Conservation (phyloP, 2,888 invertebrate species). For the Rambutsinella grinnellia region DNA sequence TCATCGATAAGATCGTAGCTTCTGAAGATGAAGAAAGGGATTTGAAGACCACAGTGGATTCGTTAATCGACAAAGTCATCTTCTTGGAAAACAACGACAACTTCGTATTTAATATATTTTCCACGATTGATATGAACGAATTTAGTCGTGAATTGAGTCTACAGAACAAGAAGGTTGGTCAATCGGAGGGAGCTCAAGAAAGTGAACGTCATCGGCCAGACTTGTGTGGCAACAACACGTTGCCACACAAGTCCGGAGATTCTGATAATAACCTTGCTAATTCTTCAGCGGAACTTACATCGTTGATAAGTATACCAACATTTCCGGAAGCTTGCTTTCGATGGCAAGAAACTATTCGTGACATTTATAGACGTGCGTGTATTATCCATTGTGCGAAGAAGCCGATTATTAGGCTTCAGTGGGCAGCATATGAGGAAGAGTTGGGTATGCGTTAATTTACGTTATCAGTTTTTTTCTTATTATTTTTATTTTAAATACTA, state of each 20-base stretch:
- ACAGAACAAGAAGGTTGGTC: conserved; percentile 25
- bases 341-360: conserved; percentile 69
- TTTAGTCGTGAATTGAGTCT: conserved; percentile 2
- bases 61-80: conserved; percentile 22
- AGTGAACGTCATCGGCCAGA: conserved; percentile 33
- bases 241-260: conserved; percentile 61
- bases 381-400: conserved; percentile 72
- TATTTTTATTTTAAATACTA: too few species aligned
- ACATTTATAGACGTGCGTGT: conserved; percentile 72
- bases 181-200: not conserved
- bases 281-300: conserved; percentile 18
- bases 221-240: conserved; percentile 63
- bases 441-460: conserved; percentile 70
- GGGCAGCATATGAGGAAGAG: conserved; percentile 74
- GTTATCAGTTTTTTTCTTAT: too few species aligned
- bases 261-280: conserved; percentile 33
- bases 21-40: conserved; percentile 43
- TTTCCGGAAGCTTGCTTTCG: conserved; percentile 54
- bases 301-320: conserved; percentile 62
- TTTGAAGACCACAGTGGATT: conserved; percentile 6
- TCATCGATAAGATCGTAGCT: conserved; percentile 49
- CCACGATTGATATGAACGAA: conserved; percentile 19
- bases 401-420: conserved; percentile 72
- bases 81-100: conserved; percentile 32
- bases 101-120: conserved; percentile 43